These are phyloP conservation scores for Blastobasis lacticolella DNA, from an alignment of 2,888 invertebrate genomes.

Conservation along the genomic window DNA sequence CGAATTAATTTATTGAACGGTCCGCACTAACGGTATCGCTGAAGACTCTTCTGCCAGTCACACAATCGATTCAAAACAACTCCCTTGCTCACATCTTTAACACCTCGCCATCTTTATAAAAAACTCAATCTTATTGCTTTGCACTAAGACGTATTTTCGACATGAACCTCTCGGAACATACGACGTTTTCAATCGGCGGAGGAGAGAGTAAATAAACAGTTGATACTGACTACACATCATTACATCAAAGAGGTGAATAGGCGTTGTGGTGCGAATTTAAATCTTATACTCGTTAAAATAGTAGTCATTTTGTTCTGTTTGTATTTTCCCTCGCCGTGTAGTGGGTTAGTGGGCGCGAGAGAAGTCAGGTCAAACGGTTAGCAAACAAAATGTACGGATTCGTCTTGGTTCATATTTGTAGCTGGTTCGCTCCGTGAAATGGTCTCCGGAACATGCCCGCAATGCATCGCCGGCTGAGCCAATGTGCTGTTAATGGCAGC, in stretches of 20 bases:
- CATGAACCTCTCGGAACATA: constrained; percentile 23
- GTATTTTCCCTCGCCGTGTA: constrained; percentile 41
- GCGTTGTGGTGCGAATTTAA: constrained; percentile 33
- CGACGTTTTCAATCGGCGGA: constrained; percentile 27
- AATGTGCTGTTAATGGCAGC: constrained; percentile 35
- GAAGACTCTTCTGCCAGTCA: constrained; percentile 63
- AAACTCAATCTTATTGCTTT: constrained; percentile 20
- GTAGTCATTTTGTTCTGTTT: too few relatives aligned
- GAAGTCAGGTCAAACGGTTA: constrained; percentile 63
- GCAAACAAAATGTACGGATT: constrained; percentile 54
- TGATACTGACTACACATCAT: constrained; percentile 67
- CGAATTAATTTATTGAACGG: constrained; percentile 66
- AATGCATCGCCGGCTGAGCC: constrained; percentile 36
- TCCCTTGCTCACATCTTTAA: constrained; percentile 19
- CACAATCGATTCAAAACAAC: constrained; percentile 35
- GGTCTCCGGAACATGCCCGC: constrained; percentile 45
- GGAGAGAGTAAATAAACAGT: constrained; percentile 66
- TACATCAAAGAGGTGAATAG: constrained; percentile 61
- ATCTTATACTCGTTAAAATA: constrained; percentile 33
- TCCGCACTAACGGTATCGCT: constrained; percentile 55
- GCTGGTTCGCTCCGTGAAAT: constrained; percentile 45
- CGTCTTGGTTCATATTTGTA: constrained; percentile 49
- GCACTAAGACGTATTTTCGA: constrained; percentile 27
- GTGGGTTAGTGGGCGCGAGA: constrained; percentile 65
- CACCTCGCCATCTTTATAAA: constrained; percentile 2